Base-by-base conservation (phyloP, 2,113 vertebrate genomes). In the Lycocorax pyrrhopterus region DNA sequence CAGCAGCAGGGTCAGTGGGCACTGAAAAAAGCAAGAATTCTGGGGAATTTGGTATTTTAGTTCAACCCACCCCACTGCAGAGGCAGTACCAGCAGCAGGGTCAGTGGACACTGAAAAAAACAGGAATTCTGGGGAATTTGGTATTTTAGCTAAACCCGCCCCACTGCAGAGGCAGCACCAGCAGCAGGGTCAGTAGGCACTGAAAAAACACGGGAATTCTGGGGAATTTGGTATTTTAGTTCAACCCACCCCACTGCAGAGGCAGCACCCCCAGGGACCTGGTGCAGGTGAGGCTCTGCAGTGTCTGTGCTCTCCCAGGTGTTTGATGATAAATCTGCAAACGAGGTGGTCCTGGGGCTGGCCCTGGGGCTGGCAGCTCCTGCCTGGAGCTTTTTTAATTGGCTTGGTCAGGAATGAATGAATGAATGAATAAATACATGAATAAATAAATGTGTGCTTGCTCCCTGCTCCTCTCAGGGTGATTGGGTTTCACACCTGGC, bases 261-360 rank as follows among this genome's bases (percentile, higher is more conserved):
- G 49, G n/a, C 74, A 63, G 71, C 56, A 10, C 2, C 79, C 2
- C 12, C 47, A 1, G 19, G 59, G 37, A 29, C 25, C 51, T 32
- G 16, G 2, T 1, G 9, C 33, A 12, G 74, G 35, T 0, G n/a
- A 41, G 22, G 56, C 41, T 0, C 4, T 2, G 17, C 14, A 21
- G 29, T 4, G 37, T 6, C 64, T 1, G 3, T 15, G 30, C 74
- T 19, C 29, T 10, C 21, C 10, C 3, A 4, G 19, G 1, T 11
- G 39, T 59, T 80, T 75, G 0, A 2, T 12, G 56, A 15, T 18
- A 56, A 80, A 7, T 6, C 30, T 46, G 41, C 21, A 58, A 22
- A 43, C 2, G 53, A 41, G 53, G 58, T 5, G 58, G 13, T 9
- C 44, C 44, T 43, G 43, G 20, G 62, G 4, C 74, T 43, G 16